Conservation (phyloP, 2,888 invertebrate species). For the Drosophila anomelani region DNA sequence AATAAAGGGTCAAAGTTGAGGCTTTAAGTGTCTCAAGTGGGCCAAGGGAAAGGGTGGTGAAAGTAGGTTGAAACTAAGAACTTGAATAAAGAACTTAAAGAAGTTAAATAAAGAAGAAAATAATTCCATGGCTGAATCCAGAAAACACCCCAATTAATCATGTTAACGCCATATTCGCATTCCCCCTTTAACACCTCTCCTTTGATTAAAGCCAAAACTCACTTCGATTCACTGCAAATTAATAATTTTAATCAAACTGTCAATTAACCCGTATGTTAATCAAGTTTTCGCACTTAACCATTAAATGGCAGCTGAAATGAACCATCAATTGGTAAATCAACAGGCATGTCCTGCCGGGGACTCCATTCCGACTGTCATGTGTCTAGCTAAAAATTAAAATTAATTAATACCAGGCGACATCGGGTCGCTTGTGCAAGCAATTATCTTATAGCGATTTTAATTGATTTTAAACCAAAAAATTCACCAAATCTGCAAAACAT, state of each 20-base stretch:
- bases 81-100: not conserved
- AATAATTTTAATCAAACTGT: slow-evolving; percentile 24
- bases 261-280: slow-evolving; percentile 53
- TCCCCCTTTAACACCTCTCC: not conserved
- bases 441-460: slow-evolving; percentile 44
- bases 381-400: slow-evolving; percentile 44
- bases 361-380: not conserved
- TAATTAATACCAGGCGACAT: slow-evolving; percentile 47
- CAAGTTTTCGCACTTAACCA: slow-evolving; percentile 49
- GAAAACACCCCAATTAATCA: not conserved
- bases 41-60: not conserved
- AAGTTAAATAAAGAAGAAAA: too few species aligned
- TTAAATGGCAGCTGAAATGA: slow-evolving; percentile 40
- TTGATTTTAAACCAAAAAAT: slow-evolving; percentile 55
- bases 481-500: slow-evolving; percentile 46
- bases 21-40: not conserved
- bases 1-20: not conserved
- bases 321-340: slow-evolving; percentile 27
- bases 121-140: too few species aligned
- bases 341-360: slow-evolving; percentile 8
- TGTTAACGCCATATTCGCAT: not conserved
- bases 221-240: not conserved
- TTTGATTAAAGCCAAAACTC: not conserved
- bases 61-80: not conserved
- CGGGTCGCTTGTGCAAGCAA: slow-evolving; percentile 21